Evolutionary conservation across 2,888 invertebrate genomes (phyloP).

Genomic region (Desoria tigrina): DNA sequence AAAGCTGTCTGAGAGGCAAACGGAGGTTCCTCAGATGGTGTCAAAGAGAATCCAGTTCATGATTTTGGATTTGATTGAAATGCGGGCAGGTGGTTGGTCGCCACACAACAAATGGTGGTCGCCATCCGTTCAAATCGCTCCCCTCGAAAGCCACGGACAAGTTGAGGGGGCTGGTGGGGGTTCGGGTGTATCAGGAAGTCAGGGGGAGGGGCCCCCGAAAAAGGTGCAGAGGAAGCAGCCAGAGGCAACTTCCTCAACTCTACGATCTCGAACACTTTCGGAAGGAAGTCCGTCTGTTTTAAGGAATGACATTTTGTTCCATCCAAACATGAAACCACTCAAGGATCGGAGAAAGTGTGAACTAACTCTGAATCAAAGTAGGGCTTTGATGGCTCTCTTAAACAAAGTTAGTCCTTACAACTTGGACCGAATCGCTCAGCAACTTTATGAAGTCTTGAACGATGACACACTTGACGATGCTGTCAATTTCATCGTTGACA

Average conservation of each 20-base stretch:
- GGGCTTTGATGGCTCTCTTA: conserved; percentile 36
- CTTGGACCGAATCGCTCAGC: conserved; percentile 44
- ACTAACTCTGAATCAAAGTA: conserved; percentile 15
- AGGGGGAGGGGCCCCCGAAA: not conserved
- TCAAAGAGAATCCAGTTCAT: conserved; percentile 52
- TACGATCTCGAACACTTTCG: conserved; percentile 13
- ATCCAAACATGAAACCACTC: not conserved
- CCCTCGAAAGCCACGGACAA: not conserved
- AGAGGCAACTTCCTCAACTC: not conserved
- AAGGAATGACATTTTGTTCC: not conserved
- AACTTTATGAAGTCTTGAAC: conserved; percentile 38
- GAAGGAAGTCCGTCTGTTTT: conserved; percentile 8
- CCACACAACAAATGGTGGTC: conserved; percentile 53
- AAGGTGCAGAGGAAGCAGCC: not conserved
- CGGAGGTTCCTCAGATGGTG: conserved; percentile 36
- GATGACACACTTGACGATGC: conserved; percentile 35
- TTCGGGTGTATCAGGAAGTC: not conserved
- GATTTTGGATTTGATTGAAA: conserved; percentile 51
- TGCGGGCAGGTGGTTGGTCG: conserved; percentile 48
- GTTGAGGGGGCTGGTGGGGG: not conserved
- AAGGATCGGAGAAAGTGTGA: not conserved
- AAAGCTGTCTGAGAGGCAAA: conserved; percentile 30
- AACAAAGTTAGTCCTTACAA: conserved; percentile 50
- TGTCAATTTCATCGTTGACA: conserved; percentile 43
- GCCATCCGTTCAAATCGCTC: conserved; percentile 42